phyloP scores from a whole-genome alignment of 2,888 invertebrate species.

The Eilema griseolum region DNA sequence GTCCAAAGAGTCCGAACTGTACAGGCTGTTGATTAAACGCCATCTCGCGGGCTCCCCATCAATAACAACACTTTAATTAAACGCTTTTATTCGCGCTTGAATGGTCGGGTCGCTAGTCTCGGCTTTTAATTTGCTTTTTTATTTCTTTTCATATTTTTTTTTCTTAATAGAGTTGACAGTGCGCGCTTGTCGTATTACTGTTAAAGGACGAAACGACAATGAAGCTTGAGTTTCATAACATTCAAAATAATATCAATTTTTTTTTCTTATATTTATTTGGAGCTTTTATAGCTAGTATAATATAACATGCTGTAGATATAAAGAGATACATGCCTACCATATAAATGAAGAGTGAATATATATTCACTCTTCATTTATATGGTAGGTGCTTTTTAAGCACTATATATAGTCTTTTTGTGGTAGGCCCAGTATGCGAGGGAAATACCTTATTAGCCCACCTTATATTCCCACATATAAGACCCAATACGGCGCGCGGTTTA shows the following conservation, averaged over 20 bases:
- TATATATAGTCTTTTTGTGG: too few species aligned
- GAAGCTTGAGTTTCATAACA: constrained; percentile 43
- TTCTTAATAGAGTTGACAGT: constrained; percentile 69
- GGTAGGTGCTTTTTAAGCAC: too few species aligned
- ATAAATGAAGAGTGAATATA: too few species aligned
- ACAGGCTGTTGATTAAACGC: constrained; percentile 83
- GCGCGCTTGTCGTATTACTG: constrained; percentile 51
- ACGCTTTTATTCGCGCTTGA: constrained; percentile 83
- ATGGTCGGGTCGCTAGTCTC: constrained; percentile 73
- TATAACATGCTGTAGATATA: constrained; percentile 19
- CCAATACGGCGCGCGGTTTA: too few species aligned
- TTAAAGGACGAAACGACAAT: constrained; percentile 63
- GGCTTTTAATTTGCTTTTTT: constrained; percentile 78
- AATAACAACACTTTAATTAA: constrained; percentile 86
- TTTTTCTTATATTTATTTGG: constrained; percentile 43
- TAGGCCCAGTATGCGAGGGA: too few species aligned
- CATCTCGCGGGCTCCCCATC: constrained; percentile 84
- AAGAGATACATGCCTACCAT: too few species aligned
- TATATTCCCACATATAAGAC: too few species aligned
- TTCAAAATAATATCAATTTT: constrained; percentile 38
- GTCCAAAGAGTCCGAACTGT: constrained; percentile 67
- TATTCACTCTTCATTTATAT: too few species aligned
- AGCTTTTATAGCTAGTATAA: constrained; percentile 36
- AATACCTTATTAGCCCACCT: too few species aligned
- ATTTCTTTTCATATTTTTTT: constrained; percentile 60